phyloP scores from a whole-genome alignment of 2,888 invertebrate species.

The Meteorus cinctellus region DNA sequence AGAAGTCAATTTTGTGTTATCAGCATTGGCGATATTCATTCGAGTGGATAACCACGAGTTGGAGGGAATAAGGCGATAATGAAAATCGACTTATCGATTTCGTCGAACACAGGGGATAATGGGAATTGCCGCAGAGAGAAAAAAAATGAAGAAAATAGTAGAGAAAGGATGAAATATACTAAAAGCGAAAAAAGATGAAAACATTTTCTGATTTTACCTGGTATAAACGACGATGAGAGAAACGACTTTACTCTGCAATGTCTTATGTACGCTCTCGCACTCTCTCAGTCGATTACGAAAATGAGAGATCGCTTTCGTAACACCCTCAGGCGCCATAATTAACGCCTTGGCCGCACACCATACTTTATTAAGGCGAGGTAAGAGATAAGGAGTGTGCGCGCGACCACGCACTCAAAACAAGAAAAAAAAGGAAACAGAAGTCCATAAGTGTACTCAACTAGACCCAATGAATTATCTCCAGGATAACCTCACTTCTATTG shows the following conservation, averaged over 20 bases:
- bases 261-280: not conserved
- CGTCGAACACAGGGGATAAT: conserved; percentile 25
- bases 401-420: conserved; percentile 29
- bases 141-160: conserved; percentile 12
- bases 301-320: conserved; percentile 59
- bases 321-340: conserved; percentile 55
- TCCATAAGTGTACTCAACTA: conserved; percentile 22
- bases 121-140: conserved; percentile 8
- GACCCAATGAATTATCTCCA: conserved; percentile 45
- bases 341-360: conserved; percentile 51
- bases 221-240: conserved; percentile 17
- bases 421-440: conserved; percentile 25
- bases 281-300: conserved; percentile 54
- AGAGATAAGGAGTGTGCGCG: conserved; percentile 52
- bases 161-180: not conserved
- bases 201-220: not conserved
- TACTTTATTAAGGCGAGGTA: conserved; percentile 53
- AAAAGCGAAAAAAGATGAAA: conserved; percentile 7
- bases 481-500: conserved; percentile 30
- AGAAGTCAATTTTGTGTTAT: conserved; percentile 13
- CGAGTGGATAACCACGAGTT: conserved; percentile 29
- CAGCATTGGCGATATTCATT: not conserved
- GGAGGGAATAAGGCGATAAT: conserved; percentile 32
- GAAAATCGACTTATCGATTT: conserved; percentile 38
- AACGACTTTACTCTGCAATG: not conserved